Conservation (phyloP, 2,797 vertebrate species). For the Sciurus vulgaris region DNA sequence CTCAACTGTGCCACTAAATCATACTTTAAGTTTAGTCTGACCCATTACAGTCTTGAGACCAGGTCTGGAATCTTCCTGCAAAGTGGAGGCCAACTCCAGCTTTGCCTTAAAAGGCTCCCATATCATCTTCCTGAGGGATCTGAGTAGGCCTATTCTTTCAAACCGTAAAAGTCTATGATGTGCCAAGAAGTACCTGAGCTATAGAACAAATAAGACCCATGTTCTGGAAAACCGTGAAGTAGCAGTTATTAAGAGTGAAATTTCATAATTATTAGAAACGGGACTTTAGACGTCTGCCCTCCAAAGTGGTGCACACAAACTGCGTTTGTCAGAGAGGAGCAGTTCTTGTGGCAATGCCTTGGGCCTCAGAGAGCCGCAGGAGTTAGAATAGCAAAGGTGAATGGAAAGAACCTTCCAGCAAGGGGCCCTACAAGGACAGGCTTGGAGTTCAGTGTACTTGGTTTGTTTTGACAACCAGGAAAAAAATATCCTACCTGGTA, state of each 20-base stretch:
- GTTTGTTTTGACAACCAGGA: background rate
- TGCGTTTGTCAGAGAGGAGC: background rate
- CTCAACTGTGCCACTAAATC: background rate
- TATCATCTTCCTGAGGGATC: background rate
- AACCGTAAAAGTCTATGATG: background rate
- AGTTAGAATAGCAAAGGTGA: background rate
- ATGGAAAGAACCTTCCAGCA: background rate
- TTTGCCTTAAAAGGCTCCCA: background rate
- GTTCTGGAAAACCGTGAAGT: conserved; percentile 44
- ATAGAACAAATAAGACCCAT: conserved; percentile 36
- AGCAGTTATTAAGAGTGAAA: background rate
- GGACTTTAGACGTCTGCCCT: background rate
- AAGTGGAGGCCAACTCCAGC: background rate
- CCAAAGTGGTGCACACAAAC: rapidly evolving
- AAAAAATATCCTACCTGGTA: background rate
- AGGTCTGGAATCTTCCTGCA: background rate
- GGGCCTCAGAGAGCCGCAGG: rapidly evolving
- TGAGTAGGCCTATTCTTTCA: background rate
- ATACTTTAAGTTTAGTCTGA: background rate
- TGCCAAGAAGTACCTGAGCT: background rate
- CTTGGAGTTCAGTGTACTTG: background rate
- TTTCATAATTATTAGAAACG: background rate
- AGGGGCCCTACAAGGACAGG: background rate
- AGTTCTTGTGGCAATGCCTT: background rate
- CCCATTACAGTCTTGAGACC: background rate